A percentile compares a stretch with the other conserved stretches of the same genome.
These are phyloP conservation scores for Nomada hirtipes DNA, from an alignment of 2,888 invertebrate genomes.

Conservation along the genomic window DNA sequence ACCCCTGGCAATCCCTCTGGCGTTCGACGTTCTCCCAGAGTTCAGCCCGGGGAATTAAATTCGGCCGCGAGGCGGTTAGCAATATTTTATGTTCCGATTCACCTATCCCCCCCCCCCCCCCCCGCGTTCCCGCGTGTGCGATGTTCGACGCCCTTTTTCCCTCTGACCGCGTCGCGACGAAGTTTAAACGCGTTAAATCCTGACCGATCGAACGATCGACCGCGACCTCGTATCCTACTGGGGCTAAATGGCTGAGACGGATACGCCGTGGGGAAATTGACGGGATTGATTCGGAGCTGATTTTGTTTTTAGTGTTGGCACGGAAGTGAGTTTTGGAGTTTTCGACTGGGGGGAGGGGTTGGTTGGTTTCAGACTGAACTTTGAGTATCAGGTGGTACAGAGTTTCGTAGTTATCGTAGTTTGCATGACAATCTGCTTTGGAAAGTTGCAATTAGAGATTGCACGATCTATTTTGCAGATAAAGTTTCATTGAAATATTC, in stretches of 20 bases:
- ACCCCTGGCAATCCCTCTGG: slow-evolving; percentile 59
- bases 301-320: neutral
- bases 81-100: slow-evolving; percentile 71
- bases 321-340: too few relatives aligned
- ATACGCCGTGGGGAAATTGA: slow-evolving; percentile 15
- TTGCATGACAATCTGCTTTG: too few relatives aligned
- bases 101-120: slow-evolving; percentile 5
- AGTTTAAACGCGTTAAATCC: slow-evolving; percentile 60
- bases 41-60: slow-evolving; percentile 73
- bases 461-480: too few relatives aligned
- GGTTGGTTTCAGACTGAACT: too few relatives aligned
- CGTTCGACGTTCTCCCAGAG: slow-evolving; percentile 57
- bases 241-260: slow-evolving; percentile 26
- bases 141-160: neutral
- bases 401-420: too few relatives aligned
- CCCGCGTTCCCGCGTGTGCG: neutral
- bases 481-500: too few relatives aligned
- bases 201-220: slow-evolving; percentile 45
- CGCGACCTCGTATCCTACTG: slow-evolving; percentile 21
- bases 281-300: neutral
- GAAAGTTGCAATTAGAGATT: too few relatives aligned
- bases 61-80: slow-evolving; percentile 70
- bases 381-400: too few relatives aligned
- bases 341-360: too few relatives aligned
- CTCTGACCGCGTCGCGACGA: slow-evolving; percentile 22